phyloP scores from a whole-genome alignment of 2,113 vertebrate species.

The crab-eating macaque (Macaca fascicularis) region T2T-MFA8v1.1 NC_088392.1:56762001-56762500 shows the following conservation, averaged over 20 bases:
- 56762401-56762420: not conserved
- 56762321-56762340: not conserved
- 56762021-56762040: too few relatives aligned
- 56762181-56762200: not conserved
- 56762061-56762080: not conserved
- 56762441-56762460: not conserved
- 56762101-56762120: not conserved
- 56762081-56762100: not conserved
- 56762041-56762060: not conserved
- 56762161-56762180: not conserved
- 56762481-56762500: not conserved
- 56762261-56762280: not conserved
- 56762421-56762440: not conserved
- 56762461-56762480: not conserved
- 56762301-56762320: not conserved
- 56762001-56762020: too few relatives aligned
- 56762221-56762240: not conserved
- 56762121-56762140: not conserved
- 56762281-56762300: not conserved
- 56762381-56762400: not conserved
- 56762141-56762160: not conserved
- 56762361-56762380: not conserved
- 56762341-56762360: not conserved
- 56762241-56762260: too few relatives aligned
- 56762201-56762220: not conserved